Evolutionary conservation across 1,140 invertebrate species (phyloP).

Genomic region (Cecropterus lyciades): DNA sequence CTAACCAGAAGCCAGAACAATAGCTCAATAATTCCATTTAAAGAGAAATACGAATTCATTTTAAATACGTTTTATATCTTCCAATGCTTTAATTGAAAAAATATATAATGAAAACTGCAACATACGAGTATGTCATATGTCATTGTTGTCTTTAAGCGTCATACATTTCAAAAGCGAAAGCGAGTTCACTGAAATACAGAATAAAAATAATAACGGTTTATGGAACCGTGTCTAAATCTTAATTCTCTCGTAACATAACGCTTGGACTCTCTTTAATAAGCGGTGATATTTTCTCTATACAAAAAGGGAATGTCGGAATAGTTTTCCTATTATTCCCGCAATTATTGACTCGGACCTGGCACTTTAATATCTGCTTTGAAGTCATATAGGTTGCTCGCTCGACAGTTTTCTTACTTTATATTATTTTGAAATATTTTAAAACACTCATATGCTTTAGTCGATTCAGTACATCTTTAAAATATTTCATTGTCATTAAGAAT

Average conservation of each 20-base stretch:
- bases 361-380: slow-evolving; percentile 21
- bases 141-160: neutral
- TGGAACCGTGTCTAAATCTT: slow-evolving; percentile 2
- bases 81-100: too few species aligned
- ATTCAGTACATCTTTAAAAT: too few species aligned
- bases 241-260: slow-evolving; percentile 6
- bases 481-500: too few species aligned
- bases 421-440: too few species aligned
- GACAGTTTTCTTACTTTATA: slow-evolving; percentile 16
- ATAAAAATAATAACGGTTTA: slow-evolving; percentile 10
- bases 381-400: slow-evolving; percentile 4
- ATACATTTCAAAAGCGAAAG: neutral
- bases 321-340: slow-evolving; percentile 9
- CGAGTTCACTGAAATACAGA: neutral
- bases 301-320: slow-evolving; percentile 9
- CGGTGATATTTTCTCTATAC: slow-evolving; percentile 14
- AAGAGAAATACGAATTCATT: too few species aligned
- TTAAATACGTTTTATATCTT: too few species aligned
- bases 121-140: neutral
- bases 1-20: too few species aligned
- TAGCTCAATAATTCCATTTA: too few species aligned
- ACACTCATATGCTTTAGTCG: neutral
- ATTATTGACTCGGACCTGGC: neutral
- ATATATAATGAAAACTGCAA: too few species aligned
- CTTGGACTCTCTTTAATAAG: slow-evolving; percentile 23